Conservation (phyloP, 2,888 invertebrate species). For the Oxystoma pomonae region DNA sequence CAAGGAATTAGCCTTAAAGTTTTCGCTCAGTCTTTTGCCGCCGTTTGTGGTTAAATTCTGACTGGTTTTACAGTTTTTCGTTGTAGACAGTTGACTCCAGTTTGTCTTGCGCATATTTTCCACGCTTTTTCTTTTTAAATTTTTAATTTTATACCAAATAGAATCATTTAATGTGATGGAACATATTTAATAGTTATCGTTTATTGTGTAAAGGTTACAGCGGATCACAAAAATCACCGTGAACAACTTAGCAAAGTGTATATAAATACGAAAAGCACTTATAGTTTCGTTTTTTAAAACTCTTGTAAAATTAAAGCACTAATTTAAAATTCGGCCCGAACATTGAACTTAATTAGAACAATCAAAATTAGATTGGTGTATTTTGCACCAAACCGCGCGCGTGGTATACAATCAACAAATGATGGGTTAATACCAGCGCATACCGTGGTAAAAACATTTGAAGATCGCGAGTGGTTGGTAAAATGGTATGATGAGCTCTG, state of each 20-base stretch:
- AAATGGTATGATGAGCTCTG: slow-evolving; percentile 41
- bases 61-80: slow-evolving; percentile 16
- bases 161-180: not conserved
- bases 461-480: not conserved
- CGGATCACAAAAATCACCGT: not conserved
- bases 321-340: too few relatives aligned
- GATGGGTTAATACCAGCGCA: not conserved
- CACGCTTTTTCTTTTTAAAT: not conserved
- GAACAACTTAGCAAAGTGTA: too few relatives aligned
- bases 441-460: not conserved
- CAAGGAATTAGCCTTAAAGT: slow-evolving; percentile 54
- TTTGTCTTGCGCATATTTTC: slow-evolving; percentile 32
- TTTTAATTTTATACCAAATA: not conserved
- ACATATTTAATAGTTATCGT: too few relatives aligned
- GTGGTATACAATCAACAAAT: not conserved
- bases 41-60: not conserved
- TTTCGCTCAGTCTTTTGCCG: slow-evolving; percentile 28
- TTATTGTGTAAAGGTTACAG: too few relatives aligned
- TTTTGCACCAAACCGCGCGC: not conserved
- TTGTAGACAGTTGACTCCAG: slow-evolving; percentile 26
- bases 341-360: too few relatives aligned
- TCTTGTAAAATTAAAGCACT: too few relatives aligned
- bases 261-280: too few relatives aligned
- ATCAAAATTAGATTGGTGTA: too few relatives aligned
- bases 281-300: too few relatives aligned